Evolutionary conservation across 2,797 vertebrate species (phyloP).

Genomic region (Hypotaenidia okinawae): DNA sequence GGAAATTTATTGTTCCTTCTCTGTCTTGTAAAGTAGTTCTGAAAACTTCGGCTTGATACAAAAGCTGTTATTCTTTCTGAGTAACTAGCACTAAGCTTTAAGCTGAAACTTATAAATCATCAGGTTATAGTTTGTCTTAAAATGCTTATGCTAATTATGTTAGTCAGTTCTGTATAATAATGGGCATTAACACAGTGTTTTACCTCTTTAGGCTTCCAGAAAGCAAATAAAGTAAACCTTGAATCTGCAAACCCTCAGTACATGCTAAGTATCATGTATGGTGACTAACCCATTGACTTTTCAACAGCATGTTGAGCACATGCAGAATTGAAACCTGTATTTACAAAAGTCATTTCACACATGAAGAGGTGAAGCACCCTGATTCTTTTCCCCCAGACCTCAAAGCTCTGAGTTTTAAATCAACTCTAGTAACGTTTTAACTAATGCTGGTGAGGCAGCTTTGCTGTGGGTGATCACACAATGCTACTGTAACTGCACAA

Average conservation of each 20-base stretch:
- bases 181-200: background rate
- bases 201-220: background rate
- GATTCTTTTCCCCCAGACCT: background rate
- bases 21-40: background rate
- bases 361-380: background rate
- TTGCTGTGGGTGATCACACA: background rate
- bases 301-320: background rate
- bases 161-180: background rate
- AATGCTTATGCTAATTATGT: background rate
- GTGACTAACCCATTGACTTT: background rate
- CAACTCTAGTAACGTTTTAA: background rate
- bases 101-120: background rate
- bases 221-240: background rate
- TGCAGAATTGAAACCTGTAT: background rate
- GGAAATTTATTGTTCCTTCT: background rate
- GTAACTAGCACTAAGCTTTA: background rate
- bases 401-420: background rate
- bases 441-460: background rate
- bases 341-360: background rate
- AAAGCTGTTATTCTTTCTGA: background rate
- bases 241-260: background rate
- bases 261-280: background rate
- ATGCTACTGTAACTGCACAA: background rate
- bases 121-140: background rate
- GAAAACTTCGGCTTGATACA: background rate